Evolutionary conservation across 2,797 vertebrate genomes (phyloP).

Genomic region (Acipenser transmontanus): DNA sequence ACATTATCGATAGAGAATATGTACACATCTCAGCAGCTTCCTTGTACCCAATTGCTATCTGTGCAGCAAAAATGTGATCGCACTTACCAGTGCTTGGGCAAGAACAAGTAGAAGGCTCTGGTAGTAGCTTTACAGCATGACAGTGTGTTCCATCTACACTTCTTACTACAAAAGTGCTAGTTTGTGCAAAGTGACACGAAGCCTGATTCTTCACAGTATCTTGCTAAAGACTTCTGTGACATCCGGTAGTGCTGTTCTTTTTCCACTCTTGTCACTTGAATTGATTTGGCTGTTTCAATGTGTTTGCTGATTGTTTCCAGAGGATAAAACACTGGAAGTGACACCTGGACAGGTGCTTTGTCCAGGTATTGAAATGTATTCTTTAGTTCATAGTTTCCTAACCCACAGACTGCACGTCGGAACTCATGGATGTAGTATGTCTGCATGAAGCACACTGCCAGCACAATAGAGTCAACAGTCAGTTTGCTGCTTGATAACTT

Average conservation of each 20-base stretch:
- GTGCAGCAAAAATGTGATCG: too few relatives aligned
- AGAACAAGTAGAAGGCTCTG: too few relatives aligned
- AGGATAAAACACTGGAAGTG: not conserved
- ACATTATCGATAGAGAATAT: too few relatives aligned
- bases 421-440: not conserved
- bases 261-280: not conserved
- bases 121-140: too few relatives aligned
- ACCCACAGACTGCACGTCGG: not conserved
- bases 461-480: not conserved
- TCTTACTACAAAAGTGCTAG: too few relatives aligned
- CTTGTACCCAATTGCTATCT: too few relatives aligned
- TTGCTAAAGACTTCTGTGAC: not conserved
- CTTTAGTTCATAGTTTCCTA: slow-evolving; percentile 1
- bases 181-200: too few relatives aligned
- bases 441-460: not conserved
- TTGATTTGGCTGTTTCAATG: not conserved
- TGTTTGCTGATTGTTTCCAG: not conserved
- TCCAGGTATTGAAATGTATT: not conserved
- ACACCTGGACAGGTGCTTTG: not conserved
- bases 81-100: too few relatives aligned
- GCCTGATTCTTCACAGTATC: too few relatives aligned
- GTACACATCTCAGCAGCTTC: too few relatives aligned
- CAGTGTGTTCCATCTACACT: too few relatives aligned
- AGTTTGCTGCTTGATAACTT: not conserved
- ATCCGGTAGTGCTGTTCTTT: not conserved